phyloP scores from a whole-genome alignment of 2,113 vertebrate genomes.

The Indri indri region DNA sequence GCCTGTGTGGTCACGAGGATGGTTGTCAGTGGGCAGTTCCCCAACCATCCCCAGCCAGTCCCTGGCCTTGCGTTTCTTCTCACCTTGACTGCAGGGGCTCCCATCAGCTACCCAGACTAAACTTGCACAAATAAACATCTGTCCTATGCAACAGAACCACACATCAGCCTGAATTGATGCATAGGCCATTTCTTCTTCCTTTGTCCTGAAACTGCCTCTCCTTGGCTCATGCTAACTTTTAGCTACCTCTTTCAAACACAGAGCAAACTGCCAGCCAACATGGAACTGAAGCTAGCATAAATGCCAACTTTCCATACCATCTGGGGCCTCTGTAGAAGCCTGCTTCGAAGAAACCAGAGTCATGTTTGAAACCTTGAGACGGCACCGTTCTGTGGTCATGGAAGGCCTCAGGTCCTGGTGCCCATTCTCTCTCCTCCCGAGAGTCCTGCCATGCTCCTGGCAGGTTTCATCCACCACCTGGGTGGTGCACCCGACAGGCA shows the following conservation, averaged over 20 bases:
- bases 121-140: neutral
- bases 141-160: neutral
- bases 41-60: accelerated
- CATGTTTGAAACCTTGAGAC: neutral
- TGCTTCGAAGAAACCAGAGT: neutral
- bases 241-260: neutral
- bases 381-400: neutral
- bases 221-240: neutral
- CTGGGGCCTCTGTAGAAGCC: neutral
- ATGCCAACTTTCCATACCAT: neutral
- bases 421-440: neutral
- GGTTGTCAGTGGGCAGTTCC: neutral
- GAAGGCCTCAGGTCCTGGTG: neutral
- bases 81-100: too few species aligned
- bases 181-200: neutral
- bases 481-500: neutral
- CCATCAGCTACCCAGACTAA: neutral
- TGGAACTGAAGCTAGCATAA: neutral
- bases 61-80: neutral
- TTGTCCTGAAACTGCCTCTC: neutral
- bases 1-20: accelerated
- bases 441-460: neutral
- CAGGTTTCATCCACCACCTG: neutral
- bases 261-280: neutral
- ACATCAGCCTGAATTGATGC: neutral